phyloP scores from a whole-genome alignment of 2,797 vertebrate genomes.

The Clarias laeviceps region DNA sequence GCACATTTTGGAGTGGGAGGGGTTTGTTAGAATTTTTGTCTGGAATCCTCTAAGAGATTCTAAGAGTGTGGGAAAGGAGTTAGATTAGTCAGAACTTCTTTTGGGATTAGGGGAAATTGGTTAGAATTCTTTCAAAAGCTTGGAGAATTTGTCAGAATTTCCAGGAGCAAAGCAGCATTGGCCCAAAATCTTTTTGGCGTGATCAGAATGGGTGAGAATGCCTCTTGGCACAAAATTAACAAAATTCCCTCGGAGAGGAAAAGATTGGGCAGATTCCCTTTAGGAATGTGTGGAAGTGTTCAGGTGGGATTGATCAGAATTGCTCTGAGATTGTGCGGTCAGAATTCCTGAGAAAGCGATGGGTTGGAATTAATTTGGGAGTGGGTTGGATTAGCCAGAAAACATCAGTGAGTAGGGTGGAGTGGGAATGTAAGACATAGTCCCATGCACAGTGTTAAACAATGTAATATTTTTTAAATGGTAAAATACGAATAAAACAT shows the following conservation, averaged over 20 bases:
- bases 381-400: not conserved
- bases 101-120: not conserved
- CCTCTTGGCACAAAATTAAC: no score
- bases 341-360: not conserved
- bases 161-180: not conserved
- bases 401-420: not conserved
- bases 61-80: not conserved
- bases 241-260: no score
- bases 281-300: no score
- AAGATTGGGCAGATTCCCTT: no score
- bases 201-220: no score
- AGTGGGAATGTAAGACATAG: not conserved
- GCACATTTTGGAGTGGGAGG: no score
- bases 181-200: not conserved
- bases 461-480: not conserved
- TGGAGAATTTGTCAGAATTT: not conserved
- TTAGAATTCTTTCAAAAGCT: no score
- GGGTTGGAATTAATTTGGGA: not conserved
- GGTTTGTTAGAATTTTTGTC: not conserved
- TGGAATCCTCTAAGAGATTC: not conserved
- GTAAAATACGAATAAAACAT: not conserved
- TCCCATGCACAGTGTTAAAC: not conserved
- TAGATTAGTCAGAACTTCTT: not conserved
- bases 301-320: not conserved
- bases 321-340: not conserved